Evolutionary conservation across 2,888 invertebrate species (phyloP).

Genomic region (Synergus laeviventris): DNA sequence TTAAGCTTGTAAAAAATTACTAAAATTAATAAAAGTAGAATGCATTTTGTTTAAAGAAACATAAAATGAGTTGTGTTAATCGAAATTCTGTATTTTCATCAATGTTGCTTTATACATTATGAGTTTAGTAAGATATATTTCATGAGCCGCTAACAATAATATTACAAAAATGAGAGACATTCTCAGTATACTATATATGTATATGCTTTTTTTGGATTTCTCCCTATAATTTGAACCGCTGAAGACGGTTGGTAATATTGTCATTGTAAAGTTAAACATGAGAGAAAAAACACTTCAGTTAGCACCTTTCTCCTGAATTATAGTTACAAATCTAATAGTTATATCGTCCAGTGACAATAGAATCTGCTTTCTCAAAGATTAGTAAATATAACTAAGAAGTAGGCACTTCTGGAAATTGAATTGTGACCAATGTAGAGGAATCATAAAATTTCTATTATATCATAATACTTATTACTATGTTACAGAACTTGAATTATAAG

Average conservation of each 20-base stretch:
- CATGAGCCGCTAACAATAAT: background rate
- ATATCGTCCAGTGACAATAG: too few species aligned
- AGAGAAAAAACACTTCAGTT: background rate
- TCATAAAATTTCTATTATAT: background rate
- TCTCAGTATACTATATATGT: background rate
- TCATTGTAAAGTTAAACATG: background rate
- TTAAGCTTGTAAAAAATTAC: too few species aligned
- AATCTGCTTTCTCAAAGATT: too few species aligned
- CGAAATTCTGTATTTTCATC: slow-evolving; percentile 2
- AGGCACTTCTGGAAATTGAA: too few species aligned
- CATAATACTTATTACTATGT: background rate
- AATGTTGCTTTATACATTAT: slow-evolving; percentile 6
- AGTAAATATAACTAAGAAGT: too few species aligned
- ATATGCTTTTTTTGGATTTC: background rate
- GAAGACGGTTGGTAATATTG: background rate
- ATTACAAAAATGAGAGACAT: slow-evolving; percentile 10
- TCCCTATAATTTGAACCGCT: background rate
- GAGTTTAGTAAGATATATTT: background rate
- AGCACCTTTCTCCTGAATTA: too few species aligned
- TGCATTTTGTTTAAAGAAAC: background rate
- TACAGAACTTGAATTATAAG: background rate
- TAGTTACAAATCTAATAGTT: too few species aligned
- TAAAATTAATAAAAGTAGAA: background rate
- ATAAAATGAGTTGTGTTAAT: background rate
- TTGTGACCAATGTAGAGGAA: background rate